Evolutionary conservation across 1,140 invertebrate genomes (phyloP), one percentile per base, ranked within the genome.

Genomic region (Diorhabda carinulata): DNA sequence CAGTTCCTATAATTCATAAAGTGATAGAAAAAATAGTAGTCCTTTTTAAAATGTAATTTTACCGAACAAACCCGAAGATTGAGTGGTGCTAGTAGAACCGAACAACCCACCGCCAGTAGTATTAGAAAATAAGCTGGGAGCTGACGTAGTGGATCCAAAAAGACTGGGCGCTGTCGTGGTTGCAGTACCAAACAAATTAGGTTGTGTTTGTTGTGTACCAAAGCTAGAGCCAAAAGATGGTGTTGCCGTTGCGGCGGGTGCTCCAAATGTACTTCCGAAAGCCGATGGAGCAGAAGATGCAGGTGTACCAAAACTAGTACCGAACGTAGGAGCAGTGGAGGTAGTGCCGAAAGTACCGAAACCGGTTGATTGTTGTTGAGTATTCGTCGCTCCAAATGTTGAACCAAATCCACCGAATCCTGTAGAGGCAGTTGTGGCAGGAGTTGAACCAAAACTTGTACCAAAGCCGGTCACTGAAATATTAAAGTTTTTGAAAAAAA

Each of bases 261-360:
- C 66, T 3, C 79, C 80, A 70, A 81, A 82, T 52, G 72, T 71
- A 4, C 70, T 73, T 1, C 81, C 81, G 75, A 83, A 82, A 9
- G 79, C 79, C 61, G 82, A 80, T 42, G 81, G 76, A 6, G 81
- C 77, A 2, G 82, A 71, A 2, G 82, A 76, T 7, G 83, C 83
- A 64, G 85, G 84, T 0, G 78, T 78, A 5, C 83, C 83, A 70
- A 80, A 76, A 4, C 64, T 52, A 3, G 67, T 57, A 42, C 64
- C 64, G 43, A 61, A 67, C 41, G 71, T 57, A 4, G 71, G 67
- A 40, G 73, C 61, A 57, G 65, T 8, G 6, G 78, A 70, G 4
- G 75, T 40, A n/a, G 77, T 43, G 2, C 75, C 76, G 61, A 78
- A 79, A 45, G 76, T 71, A n/a, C 76, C 77, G 57, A 78, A 79